Conservation (phyloP, 1,140 invertebrate species). For the Ostrea edulis region DNA sequence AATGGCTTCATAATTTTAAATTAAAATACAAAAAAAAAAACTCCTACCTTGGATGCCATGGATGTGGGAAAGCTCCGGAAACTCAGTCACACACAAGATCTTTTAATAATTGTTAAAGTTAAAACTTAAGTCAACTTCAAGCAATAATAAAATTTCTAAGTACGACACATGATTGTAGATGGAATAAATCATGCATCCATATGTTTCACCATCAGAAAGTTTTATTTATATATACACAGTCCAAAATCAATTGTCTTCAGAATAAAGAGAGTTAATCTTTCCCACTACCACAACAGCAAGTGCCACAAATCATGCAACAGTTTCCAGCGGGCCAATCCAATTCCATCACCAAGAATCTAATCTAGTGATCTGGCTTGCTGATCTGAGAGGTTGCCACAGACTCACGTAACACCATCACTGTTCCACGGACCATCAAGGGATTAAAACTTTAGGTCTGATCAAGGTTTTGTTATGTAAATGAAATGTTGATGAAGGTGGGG, state of each 20-base stretch:
- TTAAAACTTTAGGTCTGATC: background rate
- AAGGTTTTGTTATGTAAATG: conserved; percentile 1
- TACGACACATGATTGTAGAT: background rate
- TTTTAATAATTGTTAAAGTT: background rate
- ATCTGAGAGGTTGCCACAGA: background rate
- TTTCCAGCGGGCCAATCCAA: background rate
- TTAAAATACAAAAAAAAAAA: background rate
- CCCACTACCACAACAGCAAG: background rate
- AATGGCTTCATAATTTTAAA: background rate
- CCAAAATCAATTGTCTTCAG: conserved; percentile 34
- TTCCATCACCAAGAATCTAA: background rate
- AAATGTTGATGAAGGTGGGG: background rate
- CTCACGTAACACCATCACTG: conserved; percentile 11
- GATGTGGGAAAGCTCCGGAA: too few relatives aligned
- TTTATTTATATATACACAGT: conserved; percentile 9
- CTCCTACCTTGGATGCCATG: conserved; percentile 13
- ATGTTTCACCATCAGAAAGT: background rate
- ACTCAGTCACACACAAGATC: background rate
- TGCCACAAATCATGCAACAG: conserved; percentile 22
- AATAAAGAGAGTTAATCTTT: background rate
- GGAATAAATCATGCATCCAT: background rate
- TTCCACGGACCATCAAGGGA: background rate
- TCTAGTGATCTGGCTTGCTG: background rate
- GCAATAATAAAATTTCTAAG: background rate
- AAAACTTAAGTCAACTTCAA: background rate